Evolutionary conservation across 2,888 invertebrate genomes (phyloP), one percentile per base, ranked within the genome.

Genomic region (Caenorhabditis sp.): DNA sequence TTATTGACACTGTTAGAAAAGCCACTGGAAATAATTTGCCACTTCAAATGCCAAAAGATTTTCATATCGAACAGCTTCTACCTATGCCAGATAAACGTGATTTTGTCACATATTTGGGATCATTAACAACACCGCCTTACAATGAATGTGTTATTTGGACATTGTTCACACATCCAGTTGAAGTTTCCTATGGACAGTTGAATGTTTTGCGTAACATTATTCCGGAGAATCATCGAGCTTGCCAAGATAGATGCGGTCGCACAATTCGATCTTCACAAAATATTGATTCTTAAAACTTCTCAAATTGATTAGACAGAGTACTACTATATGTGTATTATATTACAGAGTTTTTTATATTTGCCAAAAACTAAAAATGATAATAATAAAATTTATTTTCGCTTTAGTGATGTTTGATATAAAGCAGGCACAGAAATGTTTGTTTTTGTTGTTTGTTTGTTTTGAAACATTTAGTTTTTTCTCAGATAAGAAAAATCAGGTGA

Each of bases 131-230:
- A 24, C 88, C 88, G 21, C 88, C 88, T 10, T 88, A 83, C 77
- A 83, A 78, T 36, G 88, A 89, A 73, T 85, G 87, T 58, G 88
- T 88, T 55, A 85, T 86, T 31, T 89, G 89, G 89, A 88, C 88
- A 12, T 71, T 89, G 4, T 82, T 89, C 55, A 78, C 87, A 10
- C 84, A 86, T 55, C 88, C 88, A 6, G 81, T 88, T 8, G 83
- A 87, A 65, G 74, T 88, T 31, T 88, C 88, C 0, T 74, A 76
- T n/a, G 71, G 71, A 64, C 72, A 81, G 77, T 61, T 83, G 51
- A 74, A 82, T 53, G 78, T 83, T 50, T 74, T 83, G 36, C 78
- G 83, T 26, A 74, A 79, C 59, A 82, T 83, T 70, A 73, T 77
- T 37, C 69, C 79, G 37, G 66, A 77, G 61, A 83, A 83, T 69